Conservation (phyloP, 2,797 vertebrate species). For the Apogon talboti region DNA sequence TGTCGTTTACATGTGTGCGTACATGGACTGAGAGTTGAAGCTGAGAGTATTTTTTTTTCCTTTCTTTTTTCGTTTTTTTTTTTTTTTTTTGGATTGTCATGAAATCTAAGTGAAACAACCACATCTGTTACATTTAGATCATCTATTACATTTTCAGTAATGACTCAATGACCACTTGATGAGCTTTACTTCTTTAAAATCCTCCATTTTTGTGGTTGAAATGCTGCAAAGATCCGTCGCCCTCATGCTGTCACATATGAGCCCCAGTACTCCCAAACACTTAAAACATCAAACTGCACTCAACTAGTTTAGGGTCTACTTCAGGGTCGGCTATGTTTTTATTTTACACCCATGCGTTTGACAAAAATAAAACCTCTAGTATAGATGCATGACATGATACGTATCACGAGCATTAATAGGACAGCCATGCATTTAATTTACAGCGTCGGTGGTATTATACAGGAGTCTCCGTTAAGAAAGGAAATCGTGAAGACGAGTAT, state of each 20-base stretch:
- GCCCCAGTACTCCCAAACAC: neutral
- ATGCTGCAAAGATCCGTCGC: neutral
- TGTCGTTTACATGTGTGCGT: slow-evolving; percentile 15
- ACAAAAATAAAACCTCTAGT: slow-evolving; percentile 1
- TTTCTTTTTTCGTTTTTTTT: no score
- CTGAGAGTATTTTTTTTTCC: no score
- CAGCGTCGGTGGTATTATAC: slow-evolving; percentile 1
- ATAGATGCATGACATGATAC: slow-evolving; percentile 3
- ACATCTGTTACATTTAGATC: neutral
- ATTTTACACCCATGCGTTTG: slow-evolving; percentile 27
- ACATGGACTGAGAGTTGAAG: neutral
- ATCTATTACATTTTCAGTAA: neutral
- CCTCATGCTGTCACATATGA: slow-evolving; percentile 2
- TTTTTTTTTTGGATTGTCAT: slow-evolving; percentile 22
- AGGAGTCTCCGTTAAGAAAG: neutral
- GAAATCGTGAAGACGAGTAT: neutral
- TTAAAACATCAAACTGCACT: neutral
- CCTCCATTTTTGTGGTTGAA: no score
- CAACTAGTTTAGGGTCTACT: neutral
- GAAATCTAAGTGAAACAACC: slow-evolving; percentile 16
- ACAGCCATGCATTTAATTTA: slow-evolving; percentile 37
- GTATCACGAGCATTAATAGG: slow-evolving; percentile 18
- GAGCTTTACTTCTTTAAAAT: no score
- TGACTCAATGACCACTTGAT: neutral
- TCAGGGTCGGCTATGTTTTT: neutral